These are phyloP conservation scores for Siniperca undulata DNA, from an alignment of 2,797 vertebrate species.

Conservation along the genomic window DNA sequence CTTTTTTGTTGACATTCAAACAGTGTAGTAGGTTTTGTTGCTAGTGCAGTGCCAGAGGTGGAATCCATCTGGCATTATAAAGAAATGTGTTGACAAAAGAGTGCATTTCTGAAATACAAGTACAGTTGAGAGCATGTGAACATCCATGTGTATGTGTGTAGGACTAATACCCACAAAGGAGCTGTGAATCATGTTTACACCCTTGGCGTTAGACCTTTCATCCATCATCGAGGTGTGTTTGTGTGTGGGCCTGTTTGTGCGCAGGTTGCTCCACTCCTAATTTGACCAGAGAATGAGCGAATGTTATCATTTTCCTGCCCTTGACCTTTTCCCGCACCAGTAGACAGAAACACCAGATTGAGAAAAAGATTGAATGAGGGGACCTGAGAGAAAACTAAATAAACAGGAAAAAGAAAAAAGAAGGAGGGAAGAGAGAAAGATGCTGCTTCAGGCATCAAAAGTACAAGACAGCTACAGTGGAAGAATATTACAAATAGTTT, in stretches of 20 bases:
- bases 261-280: slow-evolving; percentile 63
- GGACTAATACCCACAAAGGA: slow-evolving; percentile 65
- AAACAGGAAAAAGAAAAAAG: slow-evolving; percentile 41
- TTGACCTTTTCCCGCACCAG: slow-evolving; percentile 73
- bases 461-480: slow-evolving; percentile 35
- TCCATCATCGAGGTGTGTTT: slow-evolving; percentile 69
- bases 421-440: background rate
- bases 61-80: slow-evolving; percentile 69
- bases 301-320: slow-evolving; percentile 82
- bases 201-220: slow-evolving; percentile 65
- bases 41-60: slow-evolving; percentile 77
- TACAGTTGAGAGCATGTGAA: slow-evolving; percentile 25
- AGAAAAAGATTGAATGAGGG: slow-evolving; percentile 70
- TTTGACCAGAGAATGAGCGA: slow-evolving; percentile 79
- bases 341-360: slow-evolving; percentile 65
- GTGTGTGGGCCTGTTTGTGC: slow-evolving; percentile 26
- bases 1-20: slow-evolving; percentile 79
- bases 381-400: slow-evolving; percentile 56
- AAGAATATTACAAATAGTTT: slow-evolving; percentile 62
- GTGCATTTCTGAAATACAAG: slow-evolving; percentile 54
- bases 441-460: slow-evolving; percentile 43
- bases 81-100: slow-evolving; percentile 71
- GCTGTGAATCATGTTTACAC: slow-evolving; percentile 77
- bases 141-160: slow-evolving; percentile 29
- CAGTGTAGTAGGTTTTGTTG: slow-evolving; percentile 68